Base-by-base conservation (phyloP, 2,113 vertebrate genomes). In the Psittacula cyanocephala region DNA sequence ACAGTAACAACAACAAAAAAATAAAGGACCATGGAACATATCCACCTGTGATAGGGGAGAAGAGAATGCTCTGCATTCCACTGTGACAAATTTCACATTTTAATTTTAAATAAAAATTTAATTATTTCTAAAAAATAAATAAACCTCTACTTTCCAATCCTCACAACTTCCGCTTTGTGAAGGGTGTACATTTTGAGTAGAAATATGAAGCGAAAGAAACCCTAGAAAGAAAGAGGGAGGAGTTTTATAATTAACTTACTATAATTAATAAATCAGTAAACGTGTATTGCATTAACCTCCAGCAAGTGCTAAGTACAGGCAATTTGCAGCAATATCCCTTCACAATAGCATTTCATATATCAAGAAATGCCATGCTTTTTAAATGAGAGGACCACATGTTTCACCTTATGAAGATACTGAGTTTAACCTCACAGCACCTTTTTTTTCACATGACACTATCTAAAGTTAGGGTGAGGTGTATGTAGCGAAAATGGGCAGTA, bases 1-100 rank as follows among this genome's bases (percentile, higher is more conserved):
- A 53, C 10, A 43, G 20, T 2, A 82, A 31, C 18, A 85, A 41
- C 6, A 46, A 50, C 49, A 35, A 10, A 6, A 39, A 60, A 85
- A 68, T 37, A 50, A 57, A 7, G 24, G 33, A 52, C 9, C 0
- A 0, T n/a, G 14, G 75, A 76, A 75, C 1, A 0, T n/a, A 76
- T 31, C 1, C 5, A 55, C 19, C 14, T 71, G 25, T 35, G 41
- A 91, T 47, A 71, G 29, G 15, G 22, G 17, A 92, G 28, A 17
- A 77, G 25, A 39, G 17, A 62, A 24, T 53, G 29, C 5, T 69
- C 39, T 65, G 17, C 37, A 65, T 65, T 81, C 24, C 4, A 65
- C 35, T 53, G 47, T 29, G 9, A 17, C 28, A 82, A 35, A 50
- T 74, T 77, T 83, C 13, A 59, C 9, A 23, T 22, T 74, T 85